A percentile compares a stretch with the other conserved stretches of the same genome.
phyloP scores from a whole-genome alignment of 2,888 invertebrate genomes.

The Eupeodes luniger region DNA sequence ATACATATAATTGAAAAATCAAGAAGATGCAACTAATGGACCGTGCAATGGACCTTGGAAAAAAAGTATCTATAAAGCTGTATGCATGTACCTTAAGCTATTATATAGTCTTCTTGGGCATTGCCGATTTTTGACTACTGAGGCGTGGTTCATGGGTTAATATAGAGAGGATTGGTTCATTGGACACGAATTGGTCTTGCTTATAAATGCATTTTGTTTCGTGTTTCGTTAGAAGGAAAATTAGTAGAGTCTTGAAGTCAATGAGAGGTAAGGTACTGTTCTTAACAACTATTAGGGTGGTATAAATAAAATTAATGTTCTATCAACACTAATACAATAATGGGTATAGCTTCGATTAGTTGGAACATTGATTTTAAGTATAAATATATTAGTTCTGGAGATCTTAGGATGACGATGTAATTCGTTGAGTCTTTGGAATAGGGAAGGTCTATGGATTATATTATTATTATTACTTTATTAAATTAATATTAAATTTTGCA shows the following conservation, averaged over 20 bases:
- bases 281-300: neutral
- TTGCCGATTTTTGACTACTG: conserved; percentile 25
- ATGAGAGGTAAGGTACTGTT: neutral
- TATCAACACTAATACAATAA: neutral
- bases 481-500: too few relatives aligned
- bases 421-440: neutral
- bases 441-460: too few relatives aligned
- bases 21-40: conserved; percentile 45
- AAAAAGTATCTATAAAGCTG: too few relatives aligned
- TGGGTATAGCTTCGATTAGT: neutral
- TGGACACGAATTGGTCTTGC: neutral
- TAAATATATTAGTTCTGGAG: neutral
- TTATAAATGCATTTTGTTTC: conserved; percentile 14
- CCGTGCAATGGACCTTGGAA: conserved; percentile 50
- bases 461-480: too few relatives aligned
- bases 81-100: neutral
- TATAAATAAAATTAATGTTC: conserved; percentile 6
- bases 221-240: neutral
- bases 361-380: conserved; percentile 10
- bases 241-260: conserved; percentile 4
- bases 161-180: conserved; percentile 18
- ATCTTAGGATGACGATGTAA: neutral
- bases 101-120: neutral
- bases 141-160: conserved; percentile 18
- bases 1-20: conserved; percentile 39